Evolutionary conservation across 2,113 vertebrate species (phyloP).

Genomic region (Falcunculus frontatus): DNA sequence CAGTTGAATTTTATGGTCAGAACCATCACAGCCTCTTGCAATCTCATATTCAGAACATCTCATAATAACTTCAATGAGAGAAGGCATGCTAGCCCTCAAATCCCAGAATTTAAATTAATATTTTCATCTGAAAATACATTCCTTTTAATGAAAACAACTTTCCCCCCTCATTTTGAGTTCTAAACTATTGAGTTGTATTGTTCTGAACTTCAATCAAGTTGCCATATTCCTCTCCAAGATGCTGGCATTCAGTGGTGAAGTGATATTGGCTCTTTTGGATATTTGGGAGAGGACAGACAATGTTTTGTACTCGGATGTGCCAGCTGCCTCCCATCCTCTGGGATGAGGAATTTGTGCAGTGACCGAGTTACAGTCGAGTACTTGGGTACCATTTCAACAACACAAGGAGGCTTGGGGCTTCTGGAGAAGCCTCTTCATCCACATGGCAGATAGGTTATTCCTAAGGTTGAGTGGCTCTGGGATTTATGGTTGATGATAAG

Average conservation of each 20-base stretch:
- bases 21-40: neutral
- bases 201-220: neutral
- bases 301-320: neutral
- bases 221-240: neutral
- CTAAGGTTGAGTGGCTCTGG: neutral
- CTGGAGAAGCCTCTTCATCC: neutral
- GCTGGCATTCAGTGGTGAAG: neutral
- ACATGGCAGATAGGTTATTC: neutral
- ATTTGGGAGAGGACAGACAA: neutral
- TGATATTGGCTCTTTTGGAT: neutral
- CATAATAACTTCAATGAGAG: neutral
- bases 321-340: neutral
- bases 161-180: neutral
- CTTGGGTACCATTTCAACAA: neutral
- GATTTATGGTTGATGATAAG: neutral
- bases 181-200: neutral
- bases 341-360: neutral
- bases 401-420: neutral
- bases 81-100: neutral
- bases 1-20: neutral
- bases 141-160: neutral
- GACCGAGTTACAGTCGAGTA: neutral
- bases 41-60: neutral
- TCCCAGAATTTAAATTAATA: neutral
- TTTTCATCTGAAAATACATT: neutral